Conservation (phyloP, 2,113 vertebrate genomes). For the Nothoprocta pentlandii region DNA sequence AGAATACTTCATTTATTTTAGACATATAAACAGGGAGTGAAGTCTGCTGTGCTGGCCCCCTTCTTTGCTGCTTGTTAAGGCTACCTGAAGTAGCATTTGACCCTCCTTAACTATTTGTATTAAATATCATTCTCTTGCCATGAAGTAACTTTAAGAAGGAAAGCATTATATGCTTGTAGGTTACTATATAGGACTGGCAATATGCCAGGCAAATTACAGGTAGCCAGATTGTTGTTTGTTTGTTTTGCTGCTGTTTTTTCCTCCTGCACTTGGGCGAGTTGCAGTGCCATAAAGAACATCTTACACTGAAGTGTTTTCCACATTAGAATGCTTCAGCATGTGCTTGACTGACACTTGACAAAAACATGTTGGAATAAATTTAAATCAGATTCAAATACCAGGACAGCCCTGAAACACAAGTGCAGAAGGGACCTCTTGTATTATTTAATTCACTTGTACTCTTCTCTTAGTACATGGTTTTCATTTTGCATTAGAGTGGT, state of each 20-base stretch:
- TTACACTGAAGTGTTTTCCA: neutral
- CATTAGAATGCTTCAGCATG: constrained; percentile 17
- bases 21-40: neutral
- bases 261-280: neutral
- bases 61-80: neutral
- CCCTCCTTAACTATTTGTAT: neutral
- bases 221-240: neutral
- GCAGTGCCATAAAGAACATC: neutral
- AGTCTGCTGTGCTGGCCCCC: neutral
- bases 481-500: neutral
- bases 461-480: neutral
- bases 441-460: neutral
- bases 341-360: neutral
- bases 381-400: neutral
- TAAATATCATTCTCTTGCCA: neutral
- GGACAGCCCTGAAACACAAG: neutral
- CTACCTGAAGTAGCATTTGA: neutral
- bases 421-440: neutral
- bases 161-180: neutral
- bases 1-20: neutral
- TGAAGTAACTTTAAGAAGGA: neutral
- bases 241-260: neutral
- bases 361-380: neutral
- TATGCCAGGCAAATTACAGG: neutral
- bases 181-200: neutral